Evolutionary conservation across 2,888 invertebrate species (phyloP), one percentile per base, ranked within the genome.

Genomic region (Uropetala carovei): DNA sequence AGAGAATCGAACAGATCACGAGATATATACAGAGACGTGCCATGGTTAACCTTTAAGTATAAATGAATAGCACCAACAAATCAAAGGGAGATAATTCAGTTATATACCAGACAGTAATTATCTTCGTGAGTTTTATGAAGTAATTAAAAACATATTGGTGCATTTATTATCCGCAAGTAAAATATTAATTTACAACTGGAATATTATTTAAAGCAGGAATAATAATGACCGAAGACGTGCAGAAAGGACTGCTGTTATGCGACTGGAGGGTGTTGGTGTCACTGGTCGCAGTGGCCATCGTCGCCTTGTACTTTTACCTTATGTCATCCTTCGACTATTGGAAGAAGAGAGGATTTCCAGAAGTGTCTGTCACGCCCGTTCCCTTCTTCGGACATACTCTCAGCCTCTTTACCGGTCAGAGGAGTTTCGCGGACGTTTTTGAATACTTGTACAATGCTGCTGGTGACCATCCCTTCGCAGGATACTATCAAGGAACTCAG

Each of bases 281-380:
- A 8, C 14, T 89, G 16, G 30, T 43, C 11, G 18, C 30, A 18
- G 27, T 89, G 43, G 64, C 89, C 14, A 9, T 58, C 18, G 30
- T 89, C 9, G n/a, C 89, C 18, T n/a, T 89, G 14, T 93, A 92
- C 92, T 82, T 91, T 30, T 93, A 93, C 83, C 92, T 92, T 18
- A 83, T 75, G 60, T 59, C 58, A 43, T 85, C 92, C 84, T 91
- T 93, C 82, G 85, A 58, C 27, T 92, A 93, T 86, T 93, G 93
- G 93, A 92, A 91, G 68, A 60, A 92, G 22, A 83, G 92, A 27
- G 92, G 92, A 5, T 92, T 93, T 9, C 92, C 92, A 3, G 82
- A 43, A 16, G 58, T 92, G 5, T 56, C 92, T 22, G 16, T 0
- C 18, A 64, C n/a, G 43, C 89, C 89, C 16, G 11, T 89, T 4